A percentile compares a stretch with the other conserved stretches of the same genome.
Conservation (phyloP, 2,888 invertebrate genomes). For the Conomelus anceps region DNA sequence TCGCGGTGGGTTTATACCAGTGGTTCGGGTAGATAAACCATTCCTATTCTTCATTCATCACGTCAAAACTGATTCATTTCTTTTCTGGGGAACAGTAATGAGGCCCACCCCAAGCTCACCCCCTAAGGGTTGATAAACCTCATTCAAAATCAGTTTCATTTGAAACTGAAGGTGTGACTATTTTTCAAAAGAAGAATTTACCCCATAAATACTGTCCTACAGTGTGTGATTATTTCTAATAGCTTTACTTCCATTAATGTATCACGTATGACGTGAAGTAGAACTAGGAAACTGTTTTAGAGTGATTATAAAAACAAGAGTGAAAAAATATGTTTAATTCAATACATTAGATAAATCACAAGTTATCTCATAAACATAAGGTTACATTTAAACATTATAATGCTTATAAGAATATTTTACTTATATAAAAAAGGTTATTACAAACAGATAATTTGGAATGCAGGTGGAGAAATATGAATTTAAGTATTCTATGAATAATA, state of each 20-base stretch:
- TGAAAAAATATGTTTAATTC: no score
- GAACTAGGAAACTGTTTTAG: not conserved
- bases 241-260: not conserved
- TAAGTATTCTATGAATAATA: no score
- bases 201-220: not conserved
- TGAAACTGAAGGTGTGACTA: not conserved
- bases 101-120: conserved; percentile 47
- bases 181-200: not conserved
- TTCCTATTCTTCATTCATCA: conserved; percentile 69
- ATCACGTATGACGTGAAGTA: not conserved
- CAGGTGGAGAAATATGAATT: no score
- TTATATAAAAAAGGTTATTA: no score
- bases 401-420: no score
- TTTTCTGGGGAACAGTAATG: conserved; percentile 64
- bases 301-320: not conserved
- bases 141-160: not conserved
- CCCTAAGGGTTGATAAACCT: not conserved
- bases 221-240: not conserved
- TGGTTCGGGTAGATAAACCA: conserved; percentile 57
- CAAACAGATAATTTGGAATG: no score
- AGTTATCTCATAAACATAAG: no score
- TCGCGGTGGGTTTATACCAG: conserved; percentile 47
- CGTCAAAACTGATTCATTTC: conserved; percentile 55
- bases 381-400: no score
- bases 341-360: no score